Evolutionary conservation across 2,888 invertebrate genomes (phyloP).

Genomic region (Paralinhomoeus sp.): DNA sequence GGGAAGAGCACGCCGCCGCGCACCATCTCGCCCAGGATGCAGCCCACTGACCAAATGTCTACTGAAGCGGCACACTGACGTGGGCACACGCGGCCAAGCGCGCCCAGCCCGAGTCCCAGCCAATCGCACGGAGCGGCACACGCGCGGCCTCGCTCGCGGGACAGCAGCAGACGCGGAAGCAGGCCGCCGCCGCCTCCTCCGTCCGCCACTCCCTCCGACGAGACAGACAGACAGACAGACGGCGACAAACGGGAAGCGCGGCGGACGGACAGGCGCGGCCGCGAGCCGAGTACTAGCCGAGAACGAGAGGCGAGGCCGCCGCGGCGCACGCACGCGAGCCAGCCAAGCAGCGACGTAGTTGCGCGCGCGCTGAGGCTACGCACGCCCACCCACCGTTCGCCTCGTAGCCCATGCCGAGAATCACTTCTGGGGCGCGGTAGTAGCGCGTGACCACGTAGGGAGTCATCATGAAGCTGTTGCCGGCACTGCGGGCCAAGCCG

Average conservation of each 20-base stretch:
- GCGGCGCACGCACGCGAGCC: neutral
- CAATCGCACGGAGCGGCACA: too few relatives aligned
- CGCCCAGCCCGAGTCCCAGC: too few relatives aligned
- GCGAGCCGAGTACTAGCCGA: neutral
- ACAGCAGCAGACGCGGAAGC: too few relatives aligned
- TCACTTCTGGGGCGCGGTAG: neutral
- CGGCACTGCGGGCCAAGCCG: slow-evolving; percentile 49
- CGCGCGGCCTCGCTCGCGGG: too few relatives aligned
- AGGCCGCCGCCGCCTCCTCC: too few relatives aligned
- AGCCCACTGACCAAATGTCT: slow-evolving; percentile 97
- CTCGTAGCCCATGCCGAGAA: neutral
- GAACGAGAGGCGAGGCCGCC: neutral
- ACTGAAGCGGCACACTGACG: too few relatives aligned
- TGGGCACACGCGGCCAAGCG: too few relatives aligned
- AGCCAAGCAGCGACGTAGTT: too few relatives aligned
- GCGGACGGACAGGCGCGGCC: neutral
- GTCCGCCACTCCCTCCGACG: too few relatives aligned
- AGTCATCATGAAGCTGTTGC: slow-evolving; percentile 36
- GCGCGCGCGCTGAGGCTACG: too few relatives aligned
- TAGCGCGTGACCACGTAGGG: neutral
- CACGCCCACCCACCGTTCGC: neutral
- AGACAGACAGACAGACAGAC: too few relatives aligned
- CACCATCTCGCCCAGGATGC: slow-evolving; percentile 99
- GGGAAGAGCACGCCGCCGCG: slow-evolving; percentile 95
- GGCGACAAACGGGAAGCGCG: neutral